phyloP scores from a whole-genome alignment of 2,113 vertebrate species.

The Melanerpes aurifrons region DNA sequence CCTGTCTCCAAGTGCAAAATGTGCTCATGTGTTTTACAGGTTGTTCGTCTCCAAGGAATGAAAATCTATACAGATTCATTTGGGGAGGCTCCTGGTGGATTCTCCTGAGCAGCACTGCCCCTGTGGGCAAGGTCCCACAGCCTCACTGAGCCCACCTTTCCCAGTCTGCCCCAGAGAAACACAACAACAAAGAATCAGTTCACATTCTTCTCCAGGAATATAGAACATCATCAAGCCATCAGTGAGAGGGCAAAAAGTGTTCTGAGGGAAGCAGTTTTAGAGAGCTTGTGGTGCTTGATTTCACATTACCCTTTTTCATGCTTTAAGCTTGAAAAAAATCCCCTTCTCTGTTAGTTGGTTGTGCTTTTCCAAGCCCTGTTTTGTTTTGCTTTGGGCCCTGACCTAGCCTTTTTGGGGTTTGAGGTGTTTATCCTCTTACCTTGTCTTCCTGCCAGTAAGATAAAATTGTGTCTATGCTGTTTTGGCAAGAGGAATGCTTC shows the following conservation, averaged over 20 bases:
- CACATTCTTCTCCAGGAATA: not conserved
- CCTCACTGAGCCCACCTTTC: not conserved
- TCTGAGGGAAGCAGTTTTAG: not conserved
- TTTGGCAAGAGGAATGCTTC: not conserved
- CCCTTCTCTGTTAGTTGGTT: not conserved
- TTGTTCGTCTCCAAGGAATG: not conserved
- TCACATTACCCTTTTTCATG: not conserved
- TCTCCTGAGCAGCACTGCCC: rapidly evolving
- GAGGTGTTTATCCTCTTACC: not conserved
- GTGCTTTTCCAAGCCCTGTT: not conserved
- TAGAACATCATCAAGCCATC: not conserved
- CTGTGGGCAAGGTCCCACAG: rapidly evolving
- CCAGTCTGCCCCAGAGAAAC: not conserved
- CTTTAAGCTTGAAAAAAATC: not conserved
- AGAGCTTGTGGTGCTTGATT: not conserved
- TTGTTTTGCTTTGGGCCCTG: not conserved
- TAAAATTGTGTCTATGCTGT: not conserved
- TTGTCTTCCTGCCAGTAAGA: not conserved
- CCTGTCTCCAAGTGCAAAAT: not conserved
- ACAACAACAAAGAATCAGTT: not conserved
- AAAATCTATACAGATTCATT: not conserved
- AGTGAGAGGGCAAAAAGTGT: not conserved
- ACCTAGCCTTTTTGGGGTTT: not conserved
- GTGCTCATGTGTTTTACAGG: not conserved
- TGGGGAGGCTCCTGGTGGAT: not conserved